Conservation (phyloP, 2,113 vertebrate genomes). For the Psephotus haematonotus region DNA sequence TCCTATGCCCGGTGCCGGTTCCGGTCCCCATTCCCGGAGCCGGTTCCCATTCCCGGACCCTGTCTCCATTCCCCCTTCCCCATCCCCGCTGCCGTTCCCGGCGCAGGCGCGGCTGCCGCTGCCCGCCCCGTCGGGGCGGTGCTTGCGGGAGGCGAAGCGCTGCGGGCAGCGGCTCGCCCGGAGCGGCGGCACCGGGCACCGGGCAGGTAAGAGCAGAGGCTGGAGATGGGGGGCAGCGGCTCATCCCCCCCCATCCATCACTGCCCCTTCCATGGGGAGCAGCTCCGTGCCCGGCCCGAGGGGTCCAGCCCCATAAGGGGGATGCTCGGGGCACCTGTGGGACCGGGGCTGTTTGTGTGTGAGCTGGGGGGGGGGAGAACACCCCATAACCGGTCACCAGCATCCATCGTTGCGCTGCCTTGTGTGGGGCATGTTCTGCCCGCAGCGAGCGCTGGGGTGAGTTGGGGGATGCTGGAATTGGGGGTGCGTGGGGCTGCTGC, state of each 20-base stretch:
- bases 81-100: neutral
- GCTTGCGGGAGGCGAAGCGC: neutral
- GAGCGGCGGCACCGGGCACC: neutral
- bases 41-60: neutral
- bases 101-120: slow-evolving; percentile 39
- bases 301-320: neutral
- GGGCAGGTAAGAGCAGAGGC: neutral
- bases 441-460: neutral
- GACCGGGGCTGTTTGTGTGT: no score
- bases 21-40: no score
- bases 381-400: neutral
- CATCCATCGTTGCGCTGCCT: neutral
- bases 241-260: neutral
- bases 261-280: neutral
- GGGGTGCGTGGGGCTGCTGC: neutral
- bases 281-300: neutral
- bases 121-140: slow-evolving; percentile 53
- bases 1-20: rapidly evolving
- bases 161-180: slow-evolving; percentile 3
- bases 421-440: neutral
- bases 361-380: rapidly evolving
- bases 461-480: neutral
- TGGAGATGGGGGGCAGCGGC: neutral
- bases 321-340: slow-evolving; percentile 40
- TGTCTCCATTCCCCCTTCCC: neutral